Base-by-base conservation (phyloP, 2,797 vertebrate genomes). In the Parotocinclus haroldoi region DNA sequence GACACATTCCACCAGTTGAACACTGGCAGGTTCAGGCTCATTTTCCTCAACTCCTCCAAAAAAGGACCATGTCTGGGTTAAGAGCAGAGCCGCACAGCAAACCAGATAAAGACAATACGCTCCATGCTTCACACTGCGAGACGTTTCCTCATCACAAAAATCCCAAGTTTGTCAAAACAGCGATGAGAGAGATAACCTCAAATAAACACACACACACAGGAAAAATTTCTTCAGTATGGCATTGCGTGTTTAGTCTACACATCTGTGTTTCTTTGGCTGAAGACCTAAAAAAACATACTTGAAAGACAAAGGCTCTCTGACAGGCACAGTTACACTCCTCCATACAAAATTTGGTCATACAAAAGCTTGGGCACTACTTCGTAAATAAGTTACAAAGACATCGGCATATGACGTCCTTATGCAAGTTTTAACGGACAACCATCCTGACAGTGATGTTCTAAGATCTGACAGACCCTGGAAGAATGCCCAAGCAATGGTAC, bases 161-260 rank as follows among this genome's bases (percentile, higher is more conserved):
- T 27, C 63, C 62, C n/a, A 45, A 45, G 46, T 66, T 57, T 69
- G 58, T 74, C 65, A 63, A 63, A 72, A 73, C 67, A 56, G 49
- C 36, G 56, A 54, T 65, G 49, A 40, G 48, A 48, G 45, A 58
- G 66, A 67, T 67, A 60, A 38, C 65, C 42, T 71, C 50, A 69
- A 58, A 74, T 61, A 53, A 72, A 72, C 63, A 67, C 44, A 58
- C 60, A 4, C 60, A 4, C 39, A 63, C 37, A 46, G 58, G 79
- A 63, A 66, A 65, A 40, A 38, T 50, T 66, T 58, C 48, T 58
- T 12, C 36, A 38, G 19, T 61, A 13, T 46, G 55, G 63, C 51
- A 10, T 40, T 54, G 69, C 37, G 48, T 86, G 85, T 89, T 90
- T 86, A 89, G 87, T 89, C 89, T 89, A 70, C 82, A 80, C 82